Percentiles rank a stretch among this genome's conserved stretches.
phyloP scores from a whole-genome alignment of 2,797 vertebrate genomes.

The Lacerta viridis region DNA sequence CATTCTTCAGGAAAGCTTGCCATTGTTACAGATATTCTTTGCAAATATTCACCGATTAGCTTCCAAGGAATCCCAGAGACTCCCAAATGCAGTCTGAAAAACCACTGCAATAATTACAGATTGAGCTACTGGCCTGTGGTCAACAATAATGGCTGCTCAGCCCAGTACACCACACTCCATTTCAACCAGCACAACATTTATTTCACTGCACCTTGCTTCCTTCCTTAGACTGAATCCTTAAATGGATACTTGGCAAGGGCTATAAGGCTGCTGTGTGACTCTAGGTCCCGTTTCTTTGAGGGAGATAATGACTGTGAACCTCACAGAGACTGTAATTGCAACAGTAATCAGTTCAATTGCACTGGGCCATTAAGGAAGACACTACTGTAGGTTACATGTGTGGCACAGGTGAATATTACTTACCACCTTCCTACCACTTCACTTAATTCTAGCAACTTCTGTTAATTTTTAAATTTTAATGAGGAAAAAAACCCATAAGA shows the following conservation, averaged over 20 bases:
- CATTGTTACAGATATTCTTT: not conserved
- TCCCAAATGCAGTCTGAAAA: not conserved
- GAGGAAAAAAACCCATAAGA: too few species aligned
- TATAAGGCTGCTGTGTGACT: not conserved
- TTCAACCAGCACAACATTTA: not conserved
- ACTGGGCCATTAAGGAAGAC: not conserved
- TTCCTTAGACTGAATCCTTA: not conserved
- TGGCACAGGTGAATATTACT: not conserved
- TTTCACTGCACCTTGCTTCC: not conserved
- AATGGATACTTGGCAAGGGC: not conserved
- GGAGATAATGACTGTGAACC: too few species aligned
- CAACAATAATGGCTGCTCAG: not conserved
- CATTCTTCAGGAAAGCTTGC: not conserved
- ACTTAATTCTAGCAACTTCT: not conserved
- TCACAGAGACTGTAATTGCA: not conserved
- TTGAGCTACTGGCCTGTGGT: not conserved
- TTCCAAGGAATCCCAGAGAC: not conserved
- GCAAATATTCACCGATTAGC: not conserved
- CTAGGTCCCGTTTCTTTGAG: not conserved
- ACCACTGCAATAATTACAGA: not conserved
- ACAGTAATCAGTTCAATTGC: not conserved
- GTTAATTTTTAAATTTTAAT: not conserved
- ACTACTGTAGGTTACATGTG: not conserved
- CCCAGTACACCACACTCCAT: not conserved
- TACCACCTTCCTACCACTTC: too few species aligned